Evolutionary conservation across 2,113 vertebrate genomes (phyloP).

Genomic region (Addax nasomaculatus): DNA sequence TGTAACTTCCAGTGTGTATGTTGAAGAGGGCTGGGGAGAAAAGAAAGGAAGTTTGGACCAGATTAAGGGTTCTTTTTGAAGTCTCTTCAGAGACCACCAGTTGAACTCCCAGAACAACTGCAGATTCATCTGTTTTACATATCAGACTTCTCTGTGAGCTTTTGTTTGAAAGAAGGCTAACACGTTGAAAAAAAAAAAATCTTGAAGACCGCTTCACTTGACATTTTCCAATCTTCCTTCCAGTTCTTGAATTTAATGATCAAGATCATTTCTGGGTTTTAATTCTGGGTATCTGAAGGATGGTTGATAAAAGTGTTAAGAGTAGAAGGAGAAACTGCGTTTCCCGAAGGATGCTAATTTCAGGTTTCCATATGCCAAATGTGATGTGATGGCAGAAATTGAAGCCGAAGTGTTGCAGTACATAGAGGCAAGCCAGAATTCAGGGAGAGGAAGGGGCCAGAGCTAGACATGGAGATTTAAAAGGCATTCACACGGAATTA

Average conservation of each 20-base stretch:
- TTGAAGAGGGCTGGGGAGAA: neutral
- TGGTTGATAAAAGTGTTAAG: neutral
- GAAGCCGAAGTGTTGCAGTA: neutral
- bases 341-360: neutral
- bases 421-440: neutral
- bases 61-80: slow-evolving; percentile 46
- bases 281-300: neutral
- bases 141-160: neutral
- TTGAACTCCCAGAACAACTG: slow-evolving; percentile 6
- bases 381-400: neutral
- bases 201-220: neutral
- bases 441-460: neutral
- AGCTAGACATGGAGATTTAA: neutral
- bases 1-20: neutral
- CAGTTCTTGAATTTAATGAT: slow-evolving; percentile 20
- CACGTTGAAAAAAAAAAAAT: neutral
- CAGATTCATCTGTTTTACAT: slow-evolving; percentile 6
- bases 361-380: neutral
- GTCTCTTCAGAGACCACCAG: neutral
- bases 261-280: slow-evolving; percentile 13
- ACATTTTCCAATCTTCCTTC: neutral
- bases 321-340: neutral
- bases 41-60: neutral
- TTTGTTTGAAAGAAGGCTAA: slow-evolving; percentile 7
- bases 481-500: neutral